These are phyloP conservation scores for Drosophila glabriapex DNA, from an alignment of 2,888 invertebrate species.

Conservation along the genomic window DNA sequence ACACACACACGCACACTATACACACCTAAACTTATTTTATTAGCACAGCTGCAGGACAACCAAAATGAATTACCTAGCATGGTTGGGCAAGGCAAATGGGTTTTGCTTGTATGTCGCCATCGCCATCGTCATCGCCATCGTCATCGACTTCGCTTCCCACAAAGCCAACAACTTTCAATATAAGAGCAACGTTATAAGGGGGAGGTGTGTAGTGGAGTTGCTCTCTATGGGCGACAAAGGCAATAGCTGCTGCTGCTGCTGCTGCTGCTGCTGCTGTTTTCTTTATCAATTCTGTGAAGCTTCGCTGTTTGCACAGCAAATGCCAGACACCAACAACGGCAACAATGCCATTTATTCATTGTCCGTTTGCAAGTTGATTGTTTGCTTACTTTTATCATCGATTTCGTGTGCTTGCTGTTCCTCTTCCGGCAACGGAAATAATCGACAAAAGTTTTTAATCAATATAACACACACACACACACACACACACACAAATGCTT, in stretches of 20 bases:
- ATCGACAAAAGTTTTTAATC: slow-evolving; percentile 79
- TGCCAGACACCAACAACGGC: slow-evolving; percentile 41
- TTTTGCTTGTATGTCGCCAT: slow-evolving; percentile 32
- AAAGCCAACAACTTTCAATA: slow-evolving; percentile 49
- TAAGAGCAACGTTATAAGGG: not conserved
- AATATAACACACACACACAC: slow-evolving; percentile 44
- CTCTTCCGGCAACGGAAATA: slow-evolving; percentile 59
- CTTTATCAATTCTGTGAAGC: slow-evolving; percentile 55
- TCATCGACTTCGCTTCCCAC: not conserved
- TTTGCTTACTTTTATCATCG: slow-evolving; percentile 81
- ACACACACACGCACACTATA: not conserved
- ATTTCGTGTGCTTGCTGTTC: slow-evolving; percentile 56
- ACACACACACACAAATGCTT: slow-evolving; percentile 8
- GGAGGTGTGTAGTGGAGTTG: not conserved
- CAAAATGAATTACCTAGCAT: slow-evolving; percentile 58
- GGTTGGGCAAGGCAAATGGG: slow-evolving; percentile 51
- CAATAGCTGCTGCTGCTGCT: slow-evolving; percentile 33
- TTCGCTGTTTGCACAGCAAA: slow-evolving; percentile 57
- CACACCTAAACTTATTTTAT: slow-evolving; percentile 60
- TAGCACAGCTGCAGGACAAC: slow-evolving; percentile 57
- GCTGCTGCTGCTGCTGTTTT: slow-evolving; percentile 36
- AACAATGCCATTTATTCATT: slow-evolving; percentile 51
- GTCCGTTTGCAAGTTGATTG: slow-evolving; percentile 67
- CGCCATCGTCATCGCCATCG: not conserved
- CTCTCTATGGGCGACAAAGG: slow-evolving; percentile 20